Evolutionary conservation across 1,140 invertebrate species (phyloP), one percentile per base, ranked within the genome.

Genomic region (Camponotus pennsylvanicus): DNA sequence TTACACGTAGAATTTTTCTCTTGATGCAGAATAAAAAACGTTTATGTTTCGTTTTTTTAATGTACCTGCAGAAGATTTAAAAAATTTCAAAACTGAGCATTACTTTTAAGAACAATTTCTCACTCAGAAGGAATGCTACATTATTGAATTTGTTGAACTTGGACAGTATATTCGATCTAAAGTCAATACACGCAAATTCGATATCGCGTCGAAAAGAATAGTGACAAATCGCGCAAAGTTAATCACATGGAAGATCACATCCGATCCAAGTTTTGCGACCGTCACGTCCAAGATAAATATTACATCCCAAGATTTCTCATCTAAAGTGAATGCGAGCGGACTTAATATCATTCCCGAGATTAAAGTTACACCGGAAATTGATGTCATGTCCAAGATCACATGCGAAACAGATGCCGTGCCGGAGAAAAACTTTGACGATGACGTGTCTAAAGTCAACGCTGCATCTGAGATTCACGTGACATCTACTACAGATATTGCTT

Each of bases 331-430:
- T 45, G 8, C 61, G 18, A 52, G 15, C 21, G 13, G 9, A 55
- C n/a, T 42, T 42, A 27, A 52, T 34, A 6, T 49, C 21, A 32
- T 45, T 0, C 34, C 77, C 21, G 13, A 57, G 32, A 55, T 69
- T 45, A 45, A 80, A 32, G 45, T 79, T 67, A 42, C 63, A 2
- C 13, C 52, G 40, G 55, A 82, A 59, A 71, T 27, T 34, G 37
- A 75, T 49, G 27, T 37, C 27, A 49, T 5, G 9, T 27, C 55
- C 40, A 4, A 32, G 49, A 40, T n/a, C 32, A 32, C 27, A 13
- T 2, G 27, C n/a, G 40, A 73, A 32, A 21, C 7, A 49, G 40
- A 34, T 21, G 21, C 9, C 34, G 18, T 37, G 32, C 3, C 37
- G 40, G 9, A 3, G 18, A 52, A 52, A 45, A 34, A 69, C 6